Evolutionary conservation across 2,797 vertebrate genomes (phyloP).

Genomic region (Poeciliopsis gracilis): DNA sequence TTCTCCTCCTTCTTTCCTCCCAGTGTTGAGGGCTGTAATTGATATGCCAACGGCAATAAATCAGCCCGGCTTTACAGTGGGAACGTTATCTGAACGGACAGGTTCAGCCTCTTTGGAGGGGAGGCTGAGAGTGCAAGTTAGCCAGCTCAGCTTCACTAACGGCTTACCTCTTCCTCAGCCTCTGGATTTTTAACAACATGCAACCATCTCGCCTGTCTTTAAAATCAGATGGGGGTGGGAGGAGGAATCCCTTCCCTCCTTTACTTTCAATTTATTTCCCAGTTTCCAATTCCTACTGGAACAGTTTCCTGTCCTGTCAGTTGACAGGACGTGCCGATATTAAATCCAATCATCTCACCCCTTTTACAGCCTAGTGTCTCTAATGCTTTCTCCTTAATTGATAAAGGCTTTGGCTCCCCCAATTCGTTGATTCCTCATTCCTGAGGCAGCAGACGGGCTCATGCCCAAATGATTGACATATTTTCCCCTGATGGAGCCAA

Average conservation of each 20-base stretch:
- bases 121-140: constrained; percentile 50
- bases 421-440: constrained; percentile 51
- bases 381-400: constrained; percentile 60
- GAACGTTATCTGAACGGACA: constrained; percentile 80
- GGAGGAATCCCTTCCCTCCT: not conserved
- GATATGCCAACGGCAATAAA: constrained; percentile 87
- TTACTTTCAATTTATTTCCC: constrained; percentile 16
- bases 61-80: constrained; percentile 69
- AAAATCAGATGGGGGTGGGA: not conserved
- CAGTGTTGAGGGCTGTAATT: constrained; percentile 79
- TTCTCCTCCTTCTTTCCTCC: constrained; percentile 23
- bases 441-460: constrained; percentile 49
- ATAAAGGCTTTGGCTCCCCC: constrained; percentile 48
- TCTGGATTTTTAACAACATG: constrained; percentile 20
- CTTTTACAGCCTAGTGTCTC: constrained; percentile 53
- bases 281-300: constrained; percentile 33
- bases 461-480: constrained; percentile 69
- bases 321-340: constrained; percentile 60
- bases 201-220: constrained; percentile 3
- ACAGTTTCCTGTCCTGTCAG: constrained; percentile 37
- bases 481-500: constrained; percentile 71
- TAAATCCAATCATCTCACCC: constrained; percentile 67
- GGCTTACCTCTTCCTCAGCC: constrained; percentile 23
- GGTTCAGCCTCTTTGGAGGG: constrained; percentile 77
- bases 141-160: constrained; percentile 44